phyloP scores from a whole-genome alignment of 2,888 invertebrate species.

The Nemotelus pantherinus region DNA sequence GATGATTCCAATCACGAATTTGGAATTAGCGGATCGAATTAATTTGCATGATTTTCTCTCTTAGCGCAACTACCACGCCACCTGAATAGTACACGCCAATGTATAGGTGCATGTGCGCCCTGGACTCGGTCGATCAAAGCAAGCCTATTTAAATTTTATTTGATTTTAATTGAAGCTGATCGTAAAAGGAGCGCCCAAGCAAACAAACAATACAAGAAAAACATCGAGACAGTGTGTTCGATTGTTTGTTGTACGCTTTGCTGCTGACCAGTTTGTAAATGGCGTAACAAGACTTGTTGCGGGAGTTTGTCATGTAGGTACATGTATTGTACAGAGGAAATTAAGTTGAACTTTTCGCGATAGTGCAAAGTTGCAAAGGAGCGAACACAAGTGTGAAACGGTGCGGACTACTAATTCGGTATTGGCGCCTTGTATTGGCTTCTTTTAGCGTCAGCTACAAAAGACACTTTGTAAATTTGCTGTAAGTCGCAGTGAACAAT shows the following conservation, averaged over 20 bases:
- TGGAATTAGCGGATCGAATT: slow-evolving; percentile 44
- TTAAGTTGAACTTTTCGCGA: slow-evolving; percentile 22
- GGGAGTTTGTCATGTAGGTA: slow-evolving; percentile 24
- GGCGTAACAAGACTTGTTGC: not conserved
- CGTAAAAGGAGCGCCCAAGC: slow-evolving; percentile 33
- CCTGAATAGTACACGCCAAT: not conserved
- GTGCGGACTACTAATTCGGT: slow-evolving; percentile 32
- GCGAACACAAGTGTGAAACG: slow-evolving; percentile 10
- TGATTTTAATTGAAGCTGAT: slow-evolving; percentile 64
- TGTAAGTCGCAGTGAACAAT: no score
- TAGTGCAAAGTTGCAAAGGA: slow-evolving; percentile 26
- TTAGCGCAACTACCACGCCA: not conserved
- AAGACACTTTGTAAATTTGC: not conserved
- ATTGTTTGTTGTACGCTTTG: slow-evolving; percentile 19
- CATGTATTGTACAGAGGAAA: slow-evolving; percentile 7
- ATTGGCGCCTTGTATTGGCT: slow-evolving; percentile 36
- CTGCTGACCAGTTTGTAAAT: not conserved
- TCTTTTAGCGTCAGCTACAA: slow-evolving; percentile 15
- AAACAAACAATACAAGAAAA: slow-evolving; percentile 5
- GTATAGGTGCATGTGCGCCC: not conserved
- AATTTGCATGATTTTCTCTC: slow-evolving; percentile 42
- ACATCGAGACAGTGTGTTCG: slow-evolving; percentile 20
- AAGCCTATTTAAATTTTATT: slow-evolving; percentile 66
- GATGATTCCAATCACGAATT: slow-evolving; percentile 44
- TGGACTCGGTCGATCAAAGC: slow-evolving; percentile 53